Percentiles rank a stretch among this genome's conserved stretches.
phyloP scores from a whole-genome alignment of 2,888 invertebrate genomes.

The Nemotelus pantherinus region DNA sequence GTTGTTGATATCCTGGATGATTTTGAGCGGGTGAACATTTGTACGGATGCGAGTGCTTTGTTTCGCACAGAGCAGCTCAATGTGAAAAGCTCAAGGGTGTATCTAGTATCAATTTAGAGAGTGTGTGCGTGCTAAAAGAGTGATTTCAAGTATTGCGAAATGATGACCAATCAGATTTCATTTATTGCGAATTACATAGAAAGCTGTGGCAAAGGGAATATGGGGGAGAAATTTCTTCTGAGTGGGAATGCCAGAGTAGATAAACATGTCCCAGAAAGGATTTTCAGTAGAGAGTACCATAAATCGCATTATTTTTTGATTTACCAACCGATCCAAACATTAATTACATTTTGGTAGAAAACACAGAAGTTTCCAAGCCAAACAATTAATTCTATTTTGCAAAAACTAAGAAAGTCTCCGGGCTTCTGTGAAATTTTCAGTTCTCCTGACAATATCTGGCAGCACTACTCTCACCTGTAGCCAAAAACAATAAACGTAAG shows the following conservation, averaged over 20 bases:
- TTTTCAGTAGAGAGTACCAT: no score
- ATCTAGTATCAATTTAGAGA: not conserved
- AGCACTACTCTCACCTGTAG: not conserved
- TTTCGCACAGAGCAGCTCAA: not conserved
- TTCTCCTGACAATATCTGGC: not conserved
- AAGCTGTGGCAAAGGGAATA: not conserved
- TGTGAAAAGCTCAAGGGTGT: conserved; percentile 31
- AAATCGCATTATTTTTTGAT: no score
- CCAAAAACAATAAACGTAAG: not conserved
- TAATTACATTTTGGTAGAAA: no score
- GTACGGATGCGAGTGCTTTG: not conserved
- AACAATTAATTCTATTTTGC: no score
- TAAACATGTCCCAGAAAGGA: not conserved
- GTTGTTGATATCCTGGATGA: conserved; percentile 31
- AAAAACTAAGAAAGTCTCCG: no score
- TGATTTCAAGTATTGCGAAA: no score
- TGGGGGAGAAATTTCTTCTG: not conserved
- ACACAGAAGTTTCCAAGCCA: no score
- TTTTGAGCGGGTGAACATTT: not conserved
- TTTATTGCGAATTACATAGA: no score
- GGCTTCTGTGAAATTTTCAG: no score
- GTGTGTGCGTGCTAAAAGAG: not conserved
- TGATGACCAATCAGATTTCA: no score
- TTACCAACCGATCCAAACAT: no score
- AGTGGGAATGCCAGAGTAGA: not conserved